Base-by-base conservation (phyloP, 64 coral and sea anemone genomes). In the Porites lutea region DNA sequence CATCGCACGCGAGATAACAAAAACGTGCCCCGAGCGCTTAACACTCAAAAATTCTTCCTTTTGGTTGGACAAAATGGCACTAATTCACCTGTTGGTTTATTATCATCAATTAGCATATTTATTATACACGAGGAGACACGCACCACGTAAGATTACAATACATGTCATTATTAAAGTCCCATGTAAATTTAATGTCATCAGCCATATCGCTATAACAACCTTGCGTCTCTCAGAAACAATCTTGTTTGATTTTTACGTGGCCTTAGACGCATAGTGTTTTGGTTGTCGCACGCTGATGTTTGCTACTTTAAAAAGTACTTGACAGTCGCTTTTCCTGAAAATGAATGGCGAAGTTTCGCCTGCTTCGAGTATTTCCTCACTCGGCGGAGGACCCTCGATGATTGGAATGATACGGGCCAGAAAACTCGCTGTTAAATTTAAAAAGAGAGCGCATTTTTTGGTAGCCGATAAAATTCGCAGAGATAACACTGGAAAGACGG, bases 341-440 rank as follows among this genome's bases (percentile, higher is more conserved):
- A 94, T 94, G 92, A 94, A 70, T 72, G 74, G 47, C 5, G 20
- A 44, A 77, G 82, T 65, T 22, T 63, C 50, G 8, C 72, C 95
- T 21, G 57, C 83, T 22, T 96, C 95, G 7, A 87, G 66, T 64
- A 45, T n/a, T 54, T 96, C 95, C 1, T 93, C 91, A 5, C 87
- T 96, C 16, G 63, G 57, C 8, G 91, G 92, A 14, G 92, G 95
- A 7, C 82, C 95, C 4, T 88, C 87, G 6, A 91, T 99, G 91
- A 96, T 99, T 51, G 97, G 97, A 18, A 99, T 99, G 97, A 99
- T 99, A 19, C 72, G 94, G 46, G 97, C 97, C 4, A 87, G 97
- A 57, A 99, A 99, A 88, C 83, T 99, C 3, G 97, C 97, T 6
- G 83, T 90, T 2, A 99, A 99, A 58, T 85, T 99, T 19, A 99